phyloP scores from a whole-genome alignment of 2,113 vertebrate species.

The Dolichotis patagonum region DNA sequence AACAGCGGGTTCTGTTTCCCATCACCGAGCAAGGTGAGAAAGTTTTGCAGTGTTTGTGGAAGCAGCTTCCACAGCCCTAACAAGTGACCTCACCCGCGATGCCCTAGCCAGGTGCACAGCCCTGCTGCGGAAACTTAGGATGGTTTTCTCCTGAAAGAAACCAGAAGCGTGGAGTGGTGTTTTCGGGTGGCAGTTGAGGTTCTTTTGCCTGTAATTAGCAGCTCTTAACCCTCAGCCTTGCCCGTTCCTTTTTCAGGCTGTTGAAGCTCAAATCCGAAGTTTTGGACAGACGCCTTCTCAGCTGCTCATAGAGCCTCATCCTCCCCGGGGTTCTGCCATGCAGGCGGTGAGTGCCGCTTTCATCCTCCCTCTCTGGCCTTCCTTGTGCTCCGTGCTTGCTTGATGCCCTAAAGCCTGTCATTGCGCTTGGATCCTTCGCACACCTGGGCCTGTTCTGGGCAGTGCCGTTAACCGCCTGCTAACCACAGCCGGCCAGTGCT shows the following conservation, averaged over 20 bases:
- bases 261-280: conserved; percentile 98
- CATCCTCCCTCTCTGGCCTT: neutral
- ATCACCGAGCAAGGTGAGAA: conserved; percentile 88
- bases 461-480: neutral
- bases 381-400: neutral
- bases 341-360: conserved; percentile 93
- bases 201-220: conserved; percentile 93
- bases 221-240: conserved; percentile 90
- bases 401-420: neutral
- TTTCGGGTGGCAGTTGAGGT: conserved; percentile 92
- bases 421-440: neutral
- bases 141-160: conserved; percentile 90
- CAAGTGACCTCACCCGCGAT: conserved; percentile 89
- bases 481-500: neutral
- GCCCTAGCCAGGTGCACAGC: conserved; percentile 89
- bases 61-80: conserved; percentile 87
- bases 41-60: conserved; percentile 89
- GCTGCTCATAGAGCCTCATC: conserved; percentile 97
- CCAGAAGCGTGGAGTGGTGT: conserved; percentile 89
- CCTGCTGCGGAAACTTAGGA: conserved; percentile 82
- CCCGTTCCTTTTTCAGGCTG: conserved; percentile 91
- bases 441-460: neutral
- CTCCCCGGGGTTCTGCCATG: conserved; percentile 98
- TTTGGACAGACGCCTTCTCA: conserved; percentile 99
- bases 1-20: conserved; percentile 90